Evolutionary conservation across 2,797 vertebrate genomes (phyloP).

Genomic region (Semotilus atromaculatus): DNA sequence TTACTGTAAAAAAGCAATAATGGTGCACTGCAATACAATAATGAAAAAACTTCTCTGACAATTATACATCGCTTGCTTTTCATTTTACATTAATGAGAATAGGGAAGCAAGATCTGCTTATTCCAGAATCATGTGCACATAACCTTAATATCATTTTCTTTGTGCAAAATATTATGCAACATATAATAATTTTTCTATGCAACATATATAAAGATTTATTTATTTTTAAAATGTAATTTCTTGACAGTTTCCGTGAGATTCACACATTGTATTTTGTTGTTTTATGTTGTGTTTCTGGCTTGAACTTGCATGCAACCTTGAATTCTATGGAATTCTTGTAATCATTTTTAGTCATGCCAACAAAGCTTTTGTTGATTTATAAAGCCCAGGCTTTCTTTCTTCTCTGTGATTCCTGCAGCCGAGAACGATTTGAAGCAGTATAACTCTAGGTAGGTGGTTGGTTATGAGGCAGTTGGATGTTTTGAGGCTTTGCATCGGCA

Average conservation of each 20-base stretch:
- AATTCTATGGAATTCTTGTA: not conserved
- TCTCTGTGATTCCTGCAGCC: conserved; percentile 44
- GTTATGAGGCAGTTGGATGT: conserved; percentile 50
- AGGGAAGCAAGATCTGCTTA: not conserved
- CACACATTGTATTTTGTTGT: not conserved
- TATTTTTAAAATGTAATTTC: not conserved
- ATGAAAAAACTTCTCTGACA: not conserved
- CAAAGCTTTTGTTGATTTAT: not conserved
- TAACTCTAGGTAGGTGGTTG: conserved; percentile 61
- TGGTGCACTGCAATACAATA: not conserved
- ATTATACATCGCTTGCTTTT: not conserved
- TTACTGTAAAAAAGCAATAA: not conserved
- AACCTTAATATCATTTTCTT: not conserved
- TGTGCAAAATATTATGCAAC: not conserved
- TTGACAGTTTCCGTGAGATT: too few species aligned
- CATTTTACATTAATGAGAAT: not conserved
- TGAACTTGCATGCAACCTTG: not conserved
- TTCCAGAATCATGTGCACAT: not conserved
- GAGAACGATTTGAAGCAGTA: conserved; percentile 57
- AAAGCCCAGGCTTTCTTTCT: not conserved
- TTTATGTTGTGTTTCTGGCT: not conserved
- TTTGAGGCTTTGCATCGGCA: conserved; percentile 68
- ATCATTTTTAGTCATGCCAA: not conserved
- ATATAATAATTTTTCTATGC: not conserved
- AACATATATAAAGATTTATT: not conserved